These are phyloP conservation scores for Macaca nemestrina DNA, from an alignment of 2,113 vertebrate genomes.

Conservation along the genomic window DNA sequence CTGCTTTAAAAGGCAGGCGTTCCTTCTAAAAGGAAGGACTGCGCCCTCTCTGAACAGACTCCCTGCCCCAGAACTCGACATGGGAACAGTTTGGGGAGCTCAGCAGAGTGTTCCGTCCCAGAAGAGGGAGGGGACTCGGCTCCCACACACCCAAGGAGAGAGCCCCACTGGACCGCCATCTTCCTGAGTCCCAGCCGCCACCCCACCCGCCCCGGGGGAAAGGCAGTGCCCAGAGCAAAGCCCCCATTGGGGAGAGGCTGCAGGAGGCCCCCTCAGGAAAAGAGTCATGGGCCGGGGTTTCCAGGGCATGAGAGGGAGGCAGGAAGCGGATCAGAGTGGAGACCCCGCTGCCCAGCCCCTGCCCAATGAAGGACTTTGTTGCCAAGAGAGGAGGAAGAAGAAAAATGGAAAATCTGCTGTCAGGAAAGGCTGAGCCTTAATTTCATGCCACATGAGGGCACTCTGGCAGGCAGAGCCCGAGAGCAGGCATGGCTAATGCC, in stretches of 20 bases:
- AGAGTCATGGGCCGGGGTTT: not conserved
- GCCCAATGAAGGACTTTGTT: conserved; percentile 53
- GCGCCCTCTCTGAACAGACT: no score
- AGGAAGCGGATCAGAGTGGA: not conserved
- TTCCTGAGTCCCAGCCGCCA: no score
- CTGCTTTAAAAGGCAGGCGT: not conserved
- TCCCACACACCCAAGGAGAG: not conserved
- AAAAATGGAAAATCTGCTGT: conserved; percentile 74
- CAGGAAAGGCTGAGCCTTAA: conserved; percentile 77
- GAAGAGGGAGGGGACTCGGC: not conserved
- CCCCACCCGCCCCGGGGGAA: no score
- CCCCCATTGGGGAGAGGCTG: not conserved
- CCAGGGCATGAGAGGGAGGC: rapidly evolving
- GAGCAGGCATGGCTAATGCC: conserved; percentile 15
- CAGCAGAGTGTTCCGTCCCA: not conserved
- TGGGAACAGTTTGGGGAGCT: not conserved
- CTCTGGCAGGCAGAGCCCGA: conserved; percentile 71
- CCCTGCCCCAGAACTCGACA: rapidly evolving
- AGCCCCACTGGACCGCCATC: not conserved
- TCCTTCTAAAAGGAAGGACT: not conserved
- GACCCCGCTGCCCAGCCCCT: conserved; percentile 1
- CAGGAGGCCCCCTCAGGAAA: no score
- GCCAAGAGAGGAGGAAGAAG: not conserved
- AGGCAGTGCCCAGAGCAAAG: not conserved
- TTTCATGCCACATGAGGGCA: conserved; percentile 83